Evolutionary conservation across 2,888 invertebrate species (phyloP), one percentile per base, ranked within the genome.

Genomic region (Carpatolechia fugitivella): DNA sequence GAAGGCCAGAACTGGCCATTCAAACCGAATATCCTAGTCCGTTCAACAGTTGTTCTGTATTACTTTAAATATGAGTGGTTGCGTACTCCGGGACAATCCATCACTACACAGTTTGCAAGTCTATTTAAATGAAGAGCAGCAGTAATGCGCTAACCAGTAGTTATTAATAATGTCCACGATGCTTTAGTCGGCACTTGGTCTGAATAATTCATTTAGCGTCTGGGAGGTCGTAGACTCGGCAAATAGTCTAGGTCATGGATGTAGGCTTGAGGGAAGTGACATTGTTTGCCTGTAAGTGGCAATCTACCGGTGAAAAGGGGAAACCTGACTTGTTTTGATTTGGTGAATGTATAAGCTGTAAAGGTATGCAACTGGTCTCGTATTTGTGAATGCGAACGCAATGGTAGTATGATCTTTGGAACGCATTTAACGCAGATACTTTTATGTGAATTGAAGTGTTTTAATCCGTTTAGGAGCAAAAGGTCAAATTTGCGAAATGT

Each of bases 121-220:
- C 54, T 40, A 56, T 54, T 56, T 51, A 54, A 56, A 54, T 54
- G 53, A 55, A 44, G 56, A 56, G 59, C 54, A 55, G 59, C 52
- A 55, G 56, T 60, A 60, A 61, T 60, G 63, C 55, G 59, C 56
- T 56, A 59, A 60, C 57, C 59, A 61, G 62, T 59, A 58, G 60
- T 61, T 65, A 65, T 65, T 62, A 65, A 62, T 63, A 75, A 78
- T 71, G 71, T 72, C 70, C 72, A 66, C 68, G 61, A 63, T 61
- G 63, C 64, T 69, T 52, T 65, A 66, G 57, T 47, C 61, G 63
- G 59, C 33, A 59, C 59, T 60, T 55, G 65, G 60, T 55, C 60
- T 75, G 81, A 74, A 80, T 82, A 65, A 82, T 82, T 81, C 82
- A 82, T 78, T 58, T 56, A 55, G 61, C 64, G 73, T 64, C 66